These are phyloP conservation scores for Pinctada fucata DNA, from an alignment of 2,888 invertebrate genomes.

Conservation along the genomic window DNA sequence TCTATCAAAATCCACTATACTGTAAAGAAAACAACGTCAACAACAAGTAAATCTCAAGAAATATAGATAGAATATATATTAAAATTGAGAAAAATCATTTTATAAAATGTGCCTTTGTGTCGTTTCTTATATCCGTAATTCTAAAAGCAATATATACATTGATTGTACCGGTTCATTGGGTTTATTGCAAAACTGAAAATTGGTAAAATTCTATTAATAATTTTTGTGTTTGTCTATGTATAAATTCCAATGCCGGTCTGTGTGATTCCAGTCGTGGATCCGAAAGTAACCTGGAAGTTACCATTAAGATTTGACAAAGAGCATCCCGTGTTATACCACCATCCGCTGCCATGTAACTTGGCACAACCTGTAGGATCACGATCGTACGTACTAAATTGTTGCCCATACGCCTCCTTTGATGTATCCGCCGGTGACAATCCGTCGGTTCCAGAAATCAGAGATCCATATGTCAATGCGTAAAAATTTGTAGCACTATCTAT, in stretches of 20 bases:
- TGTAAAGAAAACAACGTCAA: too few species aligned
- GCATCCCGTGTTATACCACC: conserved; percentile 24
- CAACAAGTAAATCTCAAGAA: too few species aligned
- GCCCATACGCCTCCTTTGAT: background rate
- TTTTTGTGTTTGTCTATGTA: too few species aligned
- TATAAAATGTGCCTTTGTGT: too few species aligned
- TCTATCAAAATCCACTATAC: too few species aligned
- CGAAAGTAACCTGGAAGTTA: conserved; percentile 1
- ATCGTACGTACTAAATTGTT: conserved; percentile 22
- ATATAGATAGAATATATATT: too few species aligned
- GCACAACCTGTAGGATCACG: conserved; percentile 23
- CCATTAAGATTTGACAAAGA: conserved; percentile 18
- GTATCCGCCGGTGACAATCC: background rate
- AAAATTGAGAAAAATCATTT: too few species aligned
- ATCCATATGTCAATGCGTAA: background rate
- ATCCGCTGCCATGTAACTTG: conserved; percentile 4
- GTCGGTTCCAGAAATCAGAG: background rate
- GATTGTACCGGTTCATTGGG: too few species aligned
- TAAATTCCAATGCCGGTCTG: background rate
- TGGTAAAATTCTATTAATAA: too few species aligned
- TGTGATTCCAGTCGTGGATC: background rate
- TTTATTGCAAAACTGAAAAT: too few species aligned
- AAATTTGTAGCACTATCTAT: background rate
- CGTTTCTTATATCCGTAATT: too few species aligned
- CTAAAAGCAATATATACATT: too few species aligned